phyloP scores from a whole-genome alignment of 2,113 vertebrate genomes.

The Aspidoscelis tigris region DNA sequence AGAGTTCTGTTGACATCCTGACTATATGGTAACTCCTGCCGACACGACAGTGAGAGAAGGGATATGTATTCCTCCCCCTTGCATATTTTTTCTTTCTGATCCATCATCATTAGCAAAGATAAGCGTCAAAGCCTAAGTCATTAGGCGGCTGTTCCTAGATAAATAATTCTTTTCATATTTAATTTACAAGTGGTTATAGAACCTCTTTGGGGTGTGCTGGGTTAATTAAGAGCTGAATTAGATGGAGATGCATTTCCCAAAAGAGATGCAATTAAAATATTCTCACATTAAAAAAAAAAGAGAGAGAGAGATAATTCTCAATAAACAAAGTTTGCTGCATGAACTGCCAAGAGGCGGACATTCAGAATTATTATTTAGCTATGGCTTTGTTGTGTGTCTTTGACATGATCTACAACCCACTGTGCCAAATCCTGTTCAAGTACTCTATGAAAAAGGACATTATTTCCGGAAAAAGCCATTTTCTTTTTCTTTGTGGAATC shows the following conservation, averaged over 20 bases:
- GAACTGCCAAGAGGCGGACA: accelerated
- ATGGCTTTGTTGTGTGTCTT: background rate
- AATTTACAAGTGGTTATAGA: conserved; percentile 75
- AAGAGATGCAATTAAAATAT: conserved; percentile 71
- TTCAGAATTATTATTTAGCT: background rate
- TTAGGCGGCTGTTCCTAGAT: conserved; percentile 72
- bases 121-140: conserved; percentile 68
- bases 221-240: conserved; percentile 80
- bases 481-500: no score
- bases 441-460: background rate
- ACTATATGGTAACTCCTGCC: background rate
- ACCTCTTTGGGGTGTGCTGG: conserved; percentile 72
- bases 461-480: no score
- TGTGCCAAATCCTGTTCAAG: background rate
- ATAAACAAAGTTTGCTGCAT: accelerated
- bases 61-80: background rate
- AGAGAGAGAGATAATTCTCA: background rate
- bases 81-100: conserved; percentile 57
- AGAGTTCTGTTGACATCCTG: conserved; percentile 8
- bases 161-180: conserved; percentile 83
- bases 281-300: conserved; percentile 37
- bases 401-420: background rate
- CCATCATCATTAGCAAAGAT: conserved; percentile 78
- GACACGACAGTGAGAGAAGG: conserved; percentile 12
- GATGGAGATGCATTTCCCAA: conserved; percentile 71